A percentile compares a stretch with the other conserved stretches of the same genome.
Evolutionary conservation across 1,140 invertebrate species (phyloP).

Genomic region (Zaprionus africanus): DNA sequence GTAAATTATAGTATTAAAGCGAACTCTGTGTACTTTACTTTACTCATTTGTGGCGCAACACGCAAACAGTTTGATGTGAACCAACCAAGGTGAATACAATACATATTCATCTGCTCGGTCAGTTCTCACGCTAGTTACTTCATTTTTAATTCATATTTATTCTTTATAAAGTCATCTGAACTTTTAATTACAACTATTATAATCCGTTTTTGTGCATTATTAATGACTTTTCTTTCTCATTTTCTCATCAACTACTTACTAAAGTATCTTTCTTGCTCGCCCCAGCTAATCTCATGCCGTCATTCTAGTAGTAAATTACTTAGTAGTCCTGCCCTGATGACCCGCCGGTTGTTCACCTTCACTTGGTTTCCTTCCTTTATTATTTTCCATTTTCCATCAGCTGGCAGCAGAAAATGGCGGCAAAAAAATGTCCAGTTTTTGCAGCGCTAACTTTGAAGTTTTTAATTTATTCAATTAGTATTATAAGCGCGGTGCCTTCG

Average conservation of each 20-base stretch:
- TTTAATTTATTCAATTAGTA: slow-evolving; percentile 74
- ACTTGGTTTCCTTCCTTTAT: neutral
- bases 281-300: slow-evolving; percentile 22
- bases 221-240: slow-evolving; percentile 7
- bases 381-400: neutral
- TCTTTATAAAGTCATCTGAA: neutral
- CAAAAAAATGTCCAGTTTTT: slow-evolving; percentile 35
- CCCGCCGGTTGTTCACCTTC: slow-evolving; percentile 3
- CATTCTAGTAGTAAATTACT: slow-evolving; percentile 12
- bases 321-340: slow-evolving; percentile 3
- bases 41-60: neutral
- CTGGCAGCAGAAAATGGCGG: neutral
- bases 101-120: neutral
- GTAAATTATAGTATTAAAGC: neutral
- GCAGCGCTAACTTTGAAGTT: slow-evolving; percentile 55
- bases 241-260: neutral
- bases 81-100: neutral
- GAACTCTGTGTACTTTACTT: too few relatives aligned
- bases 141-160: neutral
- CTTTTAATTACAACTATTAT: slow-evolving; percentile 16
- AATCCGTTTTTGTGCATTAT: neutral
- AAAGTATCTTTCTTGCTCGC: neutral
- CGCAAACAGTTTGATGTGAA: neutral
- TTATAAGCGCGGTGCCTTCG: slow-evolving; percentile 56
- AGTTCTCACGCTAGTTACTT: neutral